phyloP scores from a whole-genome alignment of 1,140 invertebrate genomes.

The Bicyclus anynana region DNA sequence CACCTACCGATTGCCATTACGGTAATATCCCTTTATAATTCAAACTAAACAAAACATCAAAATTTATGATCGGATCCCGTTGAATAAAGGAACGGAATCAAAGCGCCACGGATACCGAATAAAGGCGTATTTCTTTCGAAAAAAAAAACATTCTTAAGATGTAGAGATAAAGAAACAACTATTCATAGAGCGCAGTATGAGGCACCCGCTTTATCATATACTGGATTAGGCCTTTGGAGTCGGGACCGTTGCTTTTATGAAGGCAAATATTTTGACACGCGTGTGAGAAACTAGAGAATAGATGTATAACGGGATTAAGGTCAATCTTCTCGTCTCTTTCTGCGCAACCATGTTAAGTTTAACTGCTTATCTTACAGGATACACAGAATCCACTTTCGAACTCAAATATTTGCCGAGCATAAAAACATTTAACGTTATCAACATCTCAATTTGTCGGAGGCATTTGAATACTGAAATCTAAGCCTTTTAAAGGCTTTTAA shows the following conservation, averaged over 20 bases:
- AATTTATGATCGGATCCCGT: conserved; percentile 70
- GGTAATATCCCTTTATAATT: conserved; percentile 71
- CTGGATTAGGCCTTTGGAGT: conserved; percentile 57
- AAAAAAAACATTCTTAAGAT: conserved; percentile 64
- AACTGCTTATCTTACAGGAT: conserved; percentile 22
- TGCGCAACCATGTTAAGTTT: conserved; percentile 18
- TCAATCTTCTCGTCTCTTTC: conserved; percentile 20
- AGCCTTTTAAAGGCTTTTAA: conserved; percentile 14
- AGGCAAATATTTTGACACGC: conserved; percentile 70
- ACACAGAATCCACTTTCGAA: conserved; percentile 5
- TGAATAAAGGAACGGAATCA: conserved; percentile 72
- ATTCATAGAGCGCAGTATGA: conserved; percentile 62
- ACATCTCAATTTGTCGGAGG: conserved; percentile 17
- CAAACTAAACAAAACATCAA: conserved; percentile 68
- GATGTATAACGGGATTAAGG: conserved; percentile 52
- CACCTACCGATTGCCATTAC: conserved; percentile 72
- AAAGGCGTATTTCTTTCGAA: conserved; percentile 55
- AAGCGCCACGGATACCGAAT: conserved; percentile 63
- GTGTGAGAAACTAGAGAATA: conserved; percentile 52
- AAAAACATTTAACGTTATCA: conserved; percentile 21
- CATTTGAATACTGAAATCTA: conserved; percentile 20
- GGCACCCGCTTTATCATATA: conserved; percentile 73
- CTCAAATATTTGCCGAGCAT: neutral
- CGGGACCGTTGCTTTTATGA: conserved; percentile 51
- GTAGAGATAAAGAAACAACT: conserved; percentile 63